These are phyloP conservation scores for Mesitornis unicolor DNA, from an alignment of 2,113 vertebrate species.

Conservation along the genomic window DNA sequence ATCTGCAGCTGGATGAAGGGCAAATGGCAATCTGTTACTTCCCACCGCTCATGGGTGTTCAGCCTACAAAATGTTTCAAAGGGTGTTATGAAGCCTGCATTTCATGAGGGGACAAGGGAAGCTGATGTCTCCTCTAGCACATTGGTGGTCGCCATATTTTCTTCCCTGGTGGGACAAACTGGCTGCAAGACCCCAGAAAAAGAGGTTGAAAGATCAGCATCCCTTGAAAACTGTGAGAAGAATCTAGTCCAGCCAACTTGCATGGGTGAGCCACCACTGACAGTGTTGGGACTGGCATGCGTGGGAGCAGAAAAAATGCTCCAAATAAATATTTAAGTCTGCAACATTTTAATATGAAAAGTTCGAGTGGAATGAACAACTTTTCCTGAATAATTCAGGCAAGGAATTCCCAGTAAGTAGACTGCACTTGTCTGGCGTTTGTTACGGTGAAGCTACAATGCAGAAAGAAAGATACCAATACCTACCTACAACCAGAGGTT, in stretches of 20 bases:
- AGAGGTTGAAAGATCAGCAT: not conserved
- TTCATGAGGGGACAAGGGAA: not conserved
- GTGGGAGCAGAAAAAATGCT: not conserved
- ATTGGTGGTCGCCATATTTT: not conserved
- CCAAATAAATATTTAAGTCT: not conserved
- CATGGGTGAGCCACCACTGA: not conserved
- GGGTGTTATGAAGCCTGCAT: fast-evolving
- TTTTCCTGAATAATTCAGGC: not conserved
- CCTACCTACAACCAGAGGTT: not conserved
- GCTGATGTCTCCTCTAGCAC: not conserved
- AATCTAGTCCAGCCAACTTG: not conserved
- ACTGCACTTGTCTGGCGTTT: not conserved
- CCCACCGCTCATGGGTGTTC: not conserved
- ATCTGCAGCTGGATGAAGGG: not conserved
- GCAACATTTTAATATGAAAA: not conserved
- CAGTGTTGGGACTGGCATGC: fast-evolving
- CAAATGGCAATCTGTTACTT: not conserved
- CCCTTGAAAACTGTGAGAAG: not conserved
- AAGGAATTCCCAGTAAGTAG: not conserved
- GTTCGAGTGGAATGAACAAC: not conserved
- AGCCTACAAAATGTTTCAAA: fast-evolving
- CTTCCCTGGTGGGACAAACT: not conserved
- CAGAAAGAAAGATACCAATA: not conserved
- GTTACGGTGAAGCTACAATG: not conserved
- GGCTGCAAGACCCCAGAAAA: not conserved